phyloP scores from a whole-genome alignment of 2,113 vertebrate genomes.

The Daphoenositta chrysoptera region DNA sequence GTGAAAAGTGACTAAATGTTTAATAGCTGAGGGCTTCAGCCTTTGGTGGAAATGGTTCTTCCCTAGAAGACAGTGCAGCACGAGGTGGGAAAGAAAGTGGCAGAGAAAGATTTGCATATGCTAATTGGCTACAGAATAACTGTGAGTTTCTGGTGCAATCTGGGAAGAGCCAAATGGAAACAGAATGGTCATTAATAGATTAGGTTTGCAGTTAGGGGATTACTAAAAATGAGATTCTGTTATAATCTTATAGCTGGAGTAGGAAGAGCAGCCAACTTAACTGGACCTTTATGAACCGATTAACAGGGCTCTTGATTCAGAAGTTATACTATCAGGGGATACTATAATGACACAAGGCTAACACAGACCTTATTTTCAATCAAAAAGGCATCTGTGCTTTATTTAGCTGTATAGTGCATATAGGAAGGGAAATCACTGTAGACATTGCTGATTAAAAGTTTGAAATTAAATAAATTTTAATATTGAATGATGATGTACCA shows the following conservation, averaged over 20 bases:
- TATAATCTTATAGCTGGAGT: background rate
- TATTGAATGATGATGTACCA: background rate
- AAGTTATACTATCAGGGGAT: background rate
- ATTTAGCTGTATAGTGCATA: background rate
- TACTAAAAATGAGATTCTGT: background rate
- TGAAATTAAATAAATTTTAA: slow-evolving; percentile 32
- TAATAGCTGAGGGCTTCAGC: background rate
- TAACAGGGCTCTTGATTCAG: background rate
- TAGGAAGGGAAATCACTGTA: slow-evolving; percentile 44
- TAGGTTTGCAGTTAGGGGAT: background rate
- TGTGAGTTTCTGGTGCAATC: background rate
- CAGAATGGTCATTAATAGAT: background rate
- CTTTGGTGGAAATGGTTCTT: background rate
- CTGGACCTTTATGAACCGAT: background rate
- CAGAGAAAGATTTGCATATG: background rate
- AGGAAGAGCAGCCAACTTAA: background rate
- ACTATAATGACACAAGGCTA: background rate
- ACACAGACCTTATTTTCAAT: background rate
- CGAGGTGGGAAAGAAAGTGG: background rate
- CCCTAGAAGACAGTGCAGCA: background rate
- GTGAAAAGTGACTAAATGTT: background rate
- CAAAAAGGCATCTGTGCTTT: background rate
- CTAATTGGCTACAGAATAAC: background rate
- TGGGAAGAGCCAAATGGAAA: background rate
- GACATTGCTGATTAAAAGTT: slow-evolving; percentile 24